A percentile compares a stretch with the other conserved stretches of the same genome.
Conservation (phyloP, 2,113 vertebrate species). For the Mormyrus iriodes region DNA sequence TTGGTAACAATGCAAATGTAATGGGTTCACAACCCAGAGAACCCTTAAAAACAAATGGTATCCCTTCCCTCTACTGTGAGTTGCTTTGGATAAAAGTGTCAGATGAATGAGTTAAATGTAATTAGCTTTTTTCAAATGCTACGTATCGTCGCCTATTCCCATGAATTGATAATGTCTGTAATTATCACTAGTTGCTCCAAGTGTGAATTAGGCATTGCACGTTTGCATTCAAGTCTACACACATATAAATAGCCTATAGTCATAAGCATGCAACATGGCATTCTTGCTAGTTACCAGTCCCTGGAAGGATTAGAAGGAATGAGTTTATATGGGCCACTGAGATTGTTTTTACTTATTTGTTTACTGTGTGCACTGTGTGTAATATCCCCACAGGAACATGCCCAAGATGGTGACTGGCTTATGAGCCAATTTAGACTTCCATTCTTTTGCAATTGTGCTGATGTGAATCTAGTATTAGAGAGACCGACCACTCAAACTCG, state of each 20-base stretch:
- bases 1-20: not conserved
- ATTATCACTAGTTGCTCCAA: not conserved
- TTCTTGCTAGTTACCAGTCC: not conserved
- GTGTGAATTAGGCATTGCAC: not conserved
- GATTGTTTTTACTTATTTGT: not conserved
- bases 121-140: not conserved
- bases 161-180: not conserved
- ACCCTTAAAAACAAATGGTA: not conserved
- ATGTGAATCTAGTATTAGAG: not conserved
- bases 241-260: not conserved
- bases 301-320: not conserved
- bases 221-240: not conserved
- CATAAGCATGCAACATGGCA: not conserved
- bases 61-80: not conserved
- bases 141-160: not conserved
- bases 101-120: not conserved
- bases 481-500: not conserved
- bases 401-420: not conserved
- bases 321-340: not conserved
- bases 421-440: not conserved
- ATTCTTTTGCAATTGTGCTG: not conserved
- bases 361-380: not conserved
- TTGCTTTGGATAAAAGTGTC: not conserved
- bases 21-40: not conserved
- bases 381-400: not conserved